Base-by-base conservation (phyloP, 2,888 invertebrate genomes). In the Metellina segmentata region DNA sequence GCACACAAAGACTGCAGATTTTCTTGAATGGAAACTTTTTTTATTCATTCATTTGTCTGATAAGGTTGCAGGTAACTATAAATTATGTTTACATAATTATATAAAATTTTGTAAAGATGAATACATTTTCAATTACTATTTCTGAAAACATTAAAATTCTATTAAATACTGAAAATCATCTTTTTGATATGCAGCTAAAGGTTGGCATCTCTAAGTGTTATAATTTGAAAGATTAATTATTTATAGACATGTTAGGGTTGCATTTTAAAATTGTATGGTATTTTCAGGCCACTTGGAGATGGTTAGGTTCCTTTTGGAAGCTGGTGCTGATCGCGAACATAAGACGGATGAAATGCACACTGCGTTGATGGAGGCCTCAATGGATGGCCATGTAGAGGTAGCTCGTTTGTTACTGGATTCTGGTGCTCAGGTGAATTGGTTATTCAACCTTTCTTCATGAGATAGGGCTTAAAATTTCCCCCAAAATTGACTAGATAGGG, bases 331-430 rank as follows among this genome's bases (percentile, higher is more conserved):
- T 95, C 96, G 98, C 95, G 99, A 99, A 95, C 99, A 99, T 96
- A 99, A 99, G 96, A 99, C 99, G 9, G 99, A 99, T 95, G 99
- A 99, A 96, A 99, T 99, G 99, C 99, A 99, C 95, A 99, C 99
- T 51, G 99, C 99, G 77, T 96, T 99, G 77, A 99, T 99, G 99
- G 99, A 99, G 95, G 99, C 99, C 85, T 98, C 99, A 92, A 99
- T 99, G 99, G 99, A 99, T 95, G 99, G 99, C 0, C 99, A 99
- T 95, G 98, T 99, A 0, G 99, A 99, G 95, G 99, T 99, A 81
- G 99, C 99, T 9, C 96, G 98, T 94, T 96, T 99, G 93, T 96
- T 99, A 93, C 96, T 99, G 20, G 99, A 99, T 95, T 98, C 98
- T 49, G 99, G 99, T 93, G 99, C 99, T 85, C 99, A 99, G 96